Conservation (phyloP, 2,888 invertebrate genomes). For the Blera fallax region DNA sequence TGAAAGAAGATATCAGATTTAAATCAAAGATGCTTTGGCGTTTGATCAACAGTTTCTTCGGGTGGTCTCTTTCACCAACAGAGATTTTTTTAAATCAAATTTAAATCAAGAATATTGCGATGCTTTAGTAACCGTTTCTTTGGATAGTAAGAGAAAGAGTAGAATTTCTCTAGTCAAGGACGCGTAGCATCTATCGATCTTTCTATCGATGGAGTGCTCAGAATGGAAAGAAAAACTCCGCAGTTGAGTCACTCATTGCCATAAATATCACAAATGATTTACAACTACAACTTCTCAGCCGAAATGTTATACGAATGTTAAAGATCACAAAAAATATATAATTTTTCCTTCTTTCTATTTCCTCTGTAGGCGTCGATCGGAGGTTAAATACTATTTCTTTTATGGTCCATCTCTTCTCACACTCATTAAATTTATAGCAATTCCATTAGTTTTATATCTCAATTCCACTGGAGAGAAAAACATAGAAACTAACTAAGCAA, state of each 20-base stretch:
- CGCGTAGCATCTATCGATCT: neutral
- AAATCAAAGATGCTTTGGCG: no score
- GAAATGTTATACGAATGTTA: conserved; percentile 22
- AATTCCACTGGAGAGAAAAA: neutral
- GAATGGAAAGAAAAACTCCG: neutral
- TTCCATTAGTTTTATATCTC: conserved; percentile 42
- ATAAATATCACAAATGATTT: conserved; percentile 17
- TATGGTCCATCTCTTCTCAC: conserved; percentile 11
- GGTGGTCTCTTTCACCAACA: no score
- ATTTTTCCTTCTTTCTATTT: neutral
- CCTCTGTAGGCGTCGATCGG: conserved; percentile 13
- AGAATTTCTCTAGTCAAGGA: neutral
- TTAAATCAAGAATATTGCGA: no score
- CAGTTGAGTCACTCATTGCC: neutral
- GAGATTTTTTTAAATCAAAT: no score
- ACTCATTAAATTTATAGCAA: conserved; percentile 26
- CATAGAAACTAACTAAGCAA: neutral
- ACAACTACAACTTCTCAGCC: neutral
- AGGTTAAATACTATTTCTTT: conserved; percentile 20
- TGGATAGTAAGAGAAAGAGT: no score
- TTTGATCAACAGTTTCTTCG: no score
- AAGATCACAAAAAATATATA: conserved; percentile 46
- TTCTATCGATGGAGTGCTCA: neutral
- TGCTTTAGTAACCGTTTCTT: no score
- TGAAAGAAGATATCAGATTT: no score